phyloP scores from a whole-genome alignment of 2,797 vertebrate genomes.

The Carapus acus region DNA sequence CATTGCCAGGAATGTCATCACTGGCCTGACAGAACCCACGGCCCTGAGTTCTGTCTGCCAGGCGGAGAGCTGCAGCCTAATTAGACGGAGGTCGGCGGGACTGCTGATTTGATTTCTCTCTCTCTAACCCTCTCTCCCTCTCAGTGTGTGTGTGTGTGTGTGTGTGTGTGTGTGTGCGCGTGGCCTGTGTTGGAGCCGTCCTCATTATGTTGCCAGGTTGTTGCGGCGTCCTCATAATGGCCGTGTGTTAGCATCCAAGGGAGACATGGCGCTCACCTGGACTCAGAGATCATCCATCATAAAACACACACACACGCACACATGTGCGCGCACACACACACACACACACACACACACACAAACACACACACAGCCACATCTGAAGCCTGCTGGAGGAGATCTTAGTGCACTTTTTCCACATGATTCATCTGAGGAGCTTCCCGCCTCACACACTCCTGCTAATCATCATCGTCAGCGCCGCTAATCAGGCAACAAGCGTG shows the following conservation, averaged over 20 bases:
- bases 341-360: too few relatives aligned
- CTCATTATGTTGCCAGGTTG: conserved; percentile 30
- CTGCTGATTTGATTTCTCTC: conserved; percentile 9
- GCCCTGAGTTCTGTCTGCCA: conserved; percentile 45
- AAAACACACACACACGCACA: too few relatives aligned
- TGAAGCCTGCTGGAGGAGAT: too few relatives aligned
- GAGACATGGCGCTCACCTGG: not conserved
- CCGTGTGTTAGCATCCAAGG: conserved; percentile 4
- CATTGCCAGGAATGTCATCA: conserved; percentile 35
- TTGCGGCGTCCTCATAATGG: conserved; percentile 18
- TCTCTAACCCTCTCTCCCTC: too few relatives aligned
- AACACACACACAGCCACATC: too few relatives aligned
- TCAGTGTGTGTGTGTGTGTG: conserved; percentile 11
- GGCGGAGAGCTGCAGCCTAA: conserved; percentile 39
- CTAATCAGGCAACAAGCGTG: too few relatives aligned
- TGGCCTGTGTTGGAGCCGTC: conserved; percentile 15
- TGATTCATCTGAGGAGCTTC: too few relatives aligned
- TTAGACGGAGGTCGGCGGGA: conserved; percentile 26
- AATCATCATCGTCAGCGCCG: too few relatives aligned
- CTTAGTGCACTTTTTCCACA: too few relatives aligned
- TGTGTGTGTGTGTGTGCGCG: conserved; percentile 6
- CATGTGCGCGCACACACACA: too few relatives aligned
- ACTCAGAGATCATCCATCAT: conserved; percentile 2
- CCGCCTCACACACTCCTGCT: too few relatives aligned
- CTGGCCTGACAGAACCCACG: conserved; percentile 33